Evolutionary conservation across 2,113 vertebrate species (phyloP), one percentile per base, ranked within the genome.

Genomic region (Candoia aspera): DNA sequence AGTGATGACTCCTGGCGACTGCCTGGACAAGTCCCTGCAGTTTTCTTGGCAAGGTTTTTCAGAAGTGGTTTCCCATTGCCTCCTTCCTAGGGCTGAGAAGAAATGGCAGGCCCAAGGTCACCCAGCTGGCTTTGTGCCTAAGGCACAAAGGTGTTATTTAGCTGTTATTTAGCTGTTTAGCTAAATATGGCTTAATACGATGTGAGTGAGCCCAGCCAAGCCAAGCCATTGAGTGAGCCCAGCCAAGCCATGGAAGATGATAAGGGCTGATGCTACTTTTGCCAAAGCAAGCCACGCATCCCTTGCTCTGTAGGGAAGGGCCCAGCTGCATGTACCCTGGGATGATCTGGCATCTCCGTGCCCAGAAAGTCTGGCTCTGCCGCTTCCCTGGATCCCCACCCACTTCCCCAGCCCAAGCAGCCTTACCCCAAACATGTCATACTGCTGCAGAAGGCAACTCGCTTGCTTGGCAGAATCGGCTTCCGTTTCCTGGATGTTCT

Each of bases 371-470:
- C 23, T 4, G 37, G 37, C 13, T 12, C 17, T 29, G 0, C 57
- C 24, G 9, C 17, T 0, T 2, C 23, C 0, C 2, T 10, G 6
- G 5, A 1, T 3, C 89, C 92, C 58, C 53, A 4, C 13, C 3
- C 21, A 29, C 79, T 21, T 4, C 83, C 19, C 24, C 26, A 2
- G 29, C 9, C 26, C 60, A 64, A 0, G 49, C 1, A 6, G 84
- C 84, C 84, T 86, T 29, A 54, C 84, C 84, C 84, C 84, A 86
- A 54, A 86, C 84, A 86, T 86, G 26, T 86, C 84, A 13, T 86
- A 86, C 6, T 86, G 84, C 84, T 86, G 84, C 46, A 86, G 84
- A 15, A 86, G 84, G 84, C 12, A 6, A 3, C 84, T 29, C 4
- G 84, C 84, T 1, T 53, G 11, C 24, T 15, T 54, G 26, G 84